Evolutionary conservation across 2,888 invertebrate species (phyloP).

Genomic region (Ctenicera cuprea): DNA sequence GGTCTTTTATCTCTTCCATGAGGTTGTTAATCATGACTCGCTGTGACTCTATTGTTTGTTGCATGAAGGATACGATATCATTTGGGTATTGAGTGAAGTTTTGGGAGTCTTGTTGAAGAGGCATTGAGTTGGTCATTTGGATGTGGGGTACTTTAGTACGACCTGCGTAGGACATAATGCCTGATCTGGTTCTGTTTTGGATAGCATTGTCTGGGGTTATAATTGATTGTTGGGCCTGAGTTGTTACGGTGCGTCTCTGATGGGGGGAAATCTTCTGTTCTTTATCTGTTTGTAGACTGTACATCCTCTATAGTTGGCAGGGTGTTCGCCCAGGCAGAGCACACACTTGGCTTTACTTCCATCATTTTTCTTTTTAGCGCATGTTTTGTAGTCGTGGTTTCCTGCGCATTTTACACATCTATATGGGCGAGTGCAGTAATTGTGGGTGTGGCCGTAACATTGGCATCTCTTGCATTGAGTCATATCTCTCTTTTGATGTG

Average conservation of each 20-base stretch:
- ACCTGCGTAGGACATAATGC: too few species aligned
- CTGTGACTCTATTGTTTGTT: too few species aligned
- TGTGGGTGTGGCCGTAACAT: slow-evolving; percentile 18
- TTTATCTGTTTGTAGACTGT: not conserved
- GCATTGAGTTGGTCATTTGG: too few species aligned
- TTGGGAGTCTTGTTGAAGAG: too few species aligned
- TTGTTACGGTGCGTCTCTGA: not conserved
- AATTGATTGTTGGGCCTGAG: not conserved
- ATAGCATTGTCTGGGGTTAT: too few species aligned
- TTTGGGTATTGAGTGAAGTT: too few species aligned
- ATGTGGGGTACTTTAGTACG: too few species aligned
- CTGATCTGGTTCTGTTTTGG: too few species aligned
- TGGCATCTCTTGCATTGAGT: slow-evolving; percentile 28
- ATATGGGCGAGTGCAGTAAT: slow-evolving; percentile 15
- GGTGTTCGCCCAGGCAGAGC: not conserved
- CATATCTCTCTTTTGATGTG: slow-evolving; percentile 9
- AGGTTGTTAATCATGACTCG: too few species aligned
- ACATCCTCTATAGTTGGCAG: slow-evolving; percentile 17
- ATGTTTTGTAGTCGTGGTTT: slow-evolving; percentile 4
- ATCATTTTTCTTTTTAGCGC: not conserved
- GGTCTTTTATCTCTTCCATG: too few species aligned
- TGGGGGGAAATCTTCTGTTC: slow-evolving; percentile 5
- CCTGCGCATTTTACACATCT: slow-evolving; percentile 25
- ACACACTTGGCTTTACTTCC: slow-evolving; percentile 16
- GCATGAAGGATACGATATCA: too few species aligned